Base-by-base conservation (phyloP, 2,797 vertebrate species). In the Acanthiza pusilla region DNA sequence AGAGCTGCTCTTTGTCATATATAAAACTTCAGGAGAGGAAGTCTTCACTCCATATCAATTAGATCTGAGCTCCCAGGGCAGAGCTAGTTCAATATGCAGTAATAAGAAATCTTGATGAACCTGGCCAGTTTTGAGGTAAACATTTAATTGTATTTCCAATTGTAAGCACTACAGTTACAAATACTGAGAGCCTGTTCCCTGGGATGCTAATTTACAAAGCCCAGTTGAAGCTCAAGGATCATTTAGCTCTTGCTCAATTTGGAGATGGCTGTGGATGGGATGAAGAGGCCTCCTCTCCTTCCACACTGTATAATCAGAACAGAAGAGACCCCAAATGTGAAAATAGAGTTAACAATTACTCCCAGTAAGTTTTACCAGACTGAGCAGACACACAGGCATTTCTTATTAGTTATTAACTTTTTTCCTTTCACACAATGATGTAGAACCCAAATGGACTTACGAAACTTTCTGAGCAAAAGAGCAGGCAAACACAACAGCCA, bases 1-100 rank as follows among this genome's bases (percentile, higher is more conserved):
- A 92, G 88, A 90, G 60, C 93, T 96, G 91, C 32, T 93, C 53
- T 82, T 88, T 85, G 80, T 72, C 38, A 53, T 14, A 88, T 13
- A 60, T 71, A 61, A 93, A 81, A 79, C n/a, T 92, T 76, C 36
- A 82, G 50, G 71, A 71, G 38, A 78, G 38, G 88, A 94, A 84
- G 32, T 42, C n/a, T 75, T 74, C 36, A 78, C 12, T 76, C 1
- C 3, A 1, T 68, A 55, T 34, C 11, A 23, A 21, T 78, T 48
- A 57, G 47, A 75, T 40, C 40, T 18, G 54, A 84, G 67, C n/a
- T 92, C 77, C 86, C 63, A 86, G 36, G 77, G 53, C 50, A 87
- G 18, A 74, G 43, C 51, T 45, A 36, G 43, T 74, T 93, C 61
- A 58, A 54, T 51, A 79, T 4, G 13, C 5, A 75, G 22, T 29